A percentile compares a stretch with the other conserved stretches of the same genome.
Conservation (phyloP, 2,888 invertebrate species). For the Trachelus tabidus region DNA sequence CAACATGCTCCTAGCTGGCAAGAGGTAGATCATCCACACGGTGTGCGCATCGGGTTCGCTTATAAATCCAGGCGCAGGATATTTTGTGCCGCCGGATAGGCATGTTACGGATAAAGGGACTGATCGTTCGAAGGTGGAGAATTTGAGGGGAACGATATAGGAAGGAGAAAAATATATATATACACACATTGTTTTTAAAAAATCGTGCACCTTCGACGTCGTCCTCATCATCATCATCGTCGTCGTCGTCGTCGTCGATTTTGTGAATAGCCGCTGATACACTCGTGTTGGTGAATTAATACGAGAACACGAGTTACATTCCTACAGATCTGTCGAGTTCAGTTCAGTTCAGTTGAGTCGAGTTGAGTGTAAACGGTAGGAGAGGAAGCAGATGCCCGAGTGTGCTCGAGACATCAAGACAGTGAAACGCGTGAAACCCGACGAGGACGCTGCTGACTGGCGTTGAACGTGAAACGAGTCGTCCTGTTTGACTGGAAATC, state of each 20-base stretch:
- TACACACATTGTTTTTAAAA: neutral
- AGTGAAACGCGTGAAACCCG: neutral
- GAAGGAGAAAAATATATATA: conserved; percentile 15
- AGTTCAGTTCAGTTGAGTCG: neutral
- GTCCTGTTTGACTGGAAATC: neutral
- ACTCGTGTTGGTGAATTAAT: neutral
- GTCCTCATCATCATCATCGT: neutral
- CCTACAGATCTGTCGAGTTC: neutral
- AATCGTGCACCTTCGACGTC: neutral
- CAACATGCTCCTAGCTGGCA: conserved; percentile 59
- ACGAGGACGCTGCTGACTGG: neutral
- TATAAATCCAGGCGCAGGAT: conserved; percentile 1
- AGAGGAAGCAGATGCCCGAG: neutral
- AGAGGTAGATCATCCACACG: conserved; percentile 41
- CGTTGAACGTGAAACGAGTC: neutral
- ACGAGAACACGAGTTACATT: neutral
- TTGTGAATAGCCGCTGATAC: neutral
- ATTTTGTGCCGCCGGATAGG: neutral
- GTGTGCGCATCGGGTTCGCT: conserved; percentile 14
- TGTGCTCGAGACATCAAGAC: neutral
- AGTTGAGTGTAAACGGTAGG: neutral
- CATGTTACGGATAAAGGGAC: neutral
- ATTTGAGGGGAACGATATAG: conserved; percentile 13
- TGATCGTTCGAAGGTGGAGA: conserved; percentile 10
- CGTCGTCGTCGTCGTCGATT: neutral